Conservation (phyloP, 2,113 vertebrate genomes). For the Cyanoderma ruficeps region DNA sequence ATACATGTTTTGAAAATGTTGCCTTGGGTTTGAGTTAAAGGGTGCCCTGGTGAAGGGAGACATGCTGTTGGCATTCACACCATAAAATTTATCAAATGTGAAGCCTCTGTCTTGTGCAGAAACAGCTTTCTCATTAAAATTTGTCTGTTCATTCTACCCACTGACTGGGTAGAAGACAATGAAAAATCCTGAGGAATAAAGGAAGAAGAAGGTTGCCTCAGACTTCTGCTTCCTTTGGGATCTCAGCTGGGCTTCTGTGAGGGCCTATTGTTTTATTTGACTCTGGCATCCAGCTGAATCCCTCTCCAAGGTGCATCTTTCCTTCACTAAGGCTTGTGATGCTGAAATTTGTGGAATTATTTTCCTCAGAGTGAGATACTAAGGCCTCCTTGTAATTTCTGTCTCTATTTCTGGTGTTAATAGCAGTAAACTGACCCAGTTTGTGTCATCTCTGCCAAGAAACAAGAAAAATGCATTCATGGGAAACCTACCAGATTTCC, state of each 20-base stretch:
- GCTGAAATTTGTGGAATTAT: not conserved
- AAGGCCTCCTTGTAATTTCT: not conserved
- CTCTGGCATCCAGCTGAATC: not conserved
- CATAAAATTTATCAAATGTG: not conserved
- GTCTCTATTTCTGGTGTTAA: not conserved
- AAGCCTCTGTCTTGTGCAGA: not conserved
- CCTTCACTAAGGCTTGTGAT: not conserved
- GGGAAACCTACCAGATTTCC: not conserved
- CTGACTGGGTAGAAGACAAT: not conserved
- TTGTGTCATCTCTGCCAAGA: not conserved
- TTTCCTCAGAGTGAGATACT: not conserved
- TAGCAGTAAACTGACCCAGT: not conserved
- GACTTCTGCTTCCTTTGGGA: not conserved
- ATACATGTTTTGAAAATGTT: not conserved
- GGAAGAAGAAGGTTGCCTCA: not conserved
- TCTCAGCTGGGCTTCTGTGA: not conserved
- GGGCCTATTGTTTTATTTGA: not conserved
- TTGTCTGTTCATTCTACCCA: not conserved
- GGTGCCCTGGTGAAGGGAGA: not conserved
- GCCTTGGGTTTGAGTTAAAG: not conserved
- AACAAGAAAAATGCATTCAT: not conserved
- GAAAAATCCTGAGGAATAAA: not conserved
- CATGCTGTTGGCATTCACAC: rapidly evolving
- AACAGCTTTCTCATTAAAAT: not conserved
- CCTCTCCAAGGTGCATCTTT: not conserved